phyloP scores from a whole-genome alignment of 2,888 invertebrate genomes.

The Zaprionus lineosus region DNA sequence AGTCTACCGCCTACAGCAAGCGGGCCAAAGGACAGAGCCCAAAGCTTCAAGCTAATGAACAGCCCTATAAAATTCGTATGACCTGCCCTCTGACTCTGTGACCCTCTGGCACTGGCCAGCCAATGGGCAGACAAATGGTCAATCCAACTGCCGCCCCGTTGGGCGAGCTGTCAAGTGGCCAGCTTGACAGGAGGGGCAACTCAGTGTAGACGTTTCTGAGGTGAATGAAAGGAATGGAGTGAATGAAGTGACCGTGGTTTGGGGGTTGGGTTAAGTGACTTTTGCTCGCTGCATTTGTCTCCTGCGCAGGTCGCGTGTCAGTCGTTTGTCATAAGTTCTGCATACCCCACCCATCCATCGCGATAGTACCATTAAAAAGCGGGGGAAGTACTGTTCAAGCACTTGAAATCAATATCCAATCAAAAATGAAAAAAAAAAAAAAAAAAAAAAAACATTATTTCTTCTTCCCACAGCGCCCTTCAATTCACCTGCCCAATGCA shows the following conservation, averaged over 20 bases:
- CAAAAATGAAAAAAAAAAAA: conserved; percentile 10
- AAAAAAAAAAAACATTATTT: too few relatives aligned
- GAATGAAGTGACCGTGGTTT: not conserved
- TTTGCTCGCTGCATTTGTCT: conserved; percentile 68
- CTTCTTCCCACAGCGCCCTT: not conserved
- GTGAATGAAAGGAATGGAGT: not conserved
- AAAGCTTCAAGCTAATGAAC: conserved; percentile 40
- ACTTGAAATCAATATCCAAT: conserved; percentile 63
- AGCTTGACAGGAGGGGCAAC: conserved; percentile 9
- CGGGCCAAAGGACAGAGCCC: too few relatives aligned
- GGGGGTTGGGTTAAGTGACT: conserved; percentile 15
- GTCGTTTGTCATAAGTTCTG: conserved; percentile 67
- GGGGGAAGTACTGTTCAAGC: conserved; percentile 24
- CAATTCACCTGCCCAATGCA: conserved; percentile 43
- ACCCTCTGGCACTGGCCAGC: conserved; percentile 21
- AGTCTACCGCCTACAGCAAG: too few relatives aligned
- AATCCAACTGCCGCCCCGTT: conserved; percentile 25
- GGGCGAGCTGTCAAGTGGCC: conserved; percentile 40
- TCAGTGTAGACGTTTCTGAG: too few relatives aligned
- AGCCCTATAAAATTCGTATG: conserved; percentile 34
- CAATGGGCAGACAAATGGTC: conserved; percentile 69
- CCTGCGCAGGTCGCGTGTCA: conserved; percentile 74
- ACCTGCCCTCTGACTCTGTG: not conserved
- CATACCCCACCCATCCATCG: not conserved
- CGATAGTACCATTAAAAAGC: not conserved